These are phyloP conservation scores for Fregetta grallaria DNA, from an alignment of 2,113 vertebrate genomes.

Conservation along the genomic window DNA sequence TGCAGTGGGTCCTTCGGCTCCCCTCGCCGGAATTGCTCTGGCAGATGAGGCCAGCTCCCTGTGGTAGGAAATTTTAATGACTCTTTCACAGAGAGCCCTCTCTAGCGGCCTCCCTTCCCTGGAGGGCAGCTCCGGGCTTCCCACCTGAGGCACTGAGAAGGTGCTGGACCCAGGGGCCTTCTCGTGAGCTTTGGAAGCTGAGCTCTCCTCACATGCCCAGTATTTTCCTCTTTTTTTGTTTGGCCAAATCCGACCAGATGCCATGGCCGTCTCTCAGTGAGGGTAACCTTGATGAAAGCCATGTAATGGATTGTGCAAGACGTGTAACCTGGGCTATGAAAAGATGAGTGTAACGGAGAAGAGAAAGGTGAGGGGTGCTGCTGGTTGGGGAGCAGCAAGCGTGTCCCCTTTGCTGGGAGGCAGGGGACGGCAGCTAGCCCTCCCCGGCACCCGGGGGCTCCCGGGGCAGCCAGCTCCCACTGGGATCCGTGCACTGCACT, in stretches of 20 bases:
- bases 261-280: not conserved
- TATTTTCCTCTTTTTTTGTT: not conserved
- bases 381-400: not conserved
- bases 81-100: not conserved
- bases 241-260: not conserved
- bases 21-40: not conserved
- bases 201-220: not conserved
- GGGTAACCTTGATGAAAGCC: not conserved
- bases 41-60: not conserved
- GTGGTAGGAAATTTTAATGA: fast-evolving
- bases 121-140: not conserved
- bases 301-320: not conserved
- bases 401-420: not conserved
- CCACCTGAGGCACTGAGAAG: not conserved
- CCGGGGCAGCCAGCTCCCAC: not conserved
- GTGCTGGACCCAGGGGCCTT: not conserved
- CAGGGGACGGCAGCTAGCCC: not conserved
- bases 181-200: not conserved
- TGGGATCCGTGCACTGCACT: not conserved
- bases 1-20: fast-evolving
- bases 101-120: not conserved
- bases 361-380: not conserved
- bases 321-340: not conserved
- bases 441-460: not conserved
- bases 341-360: fast-evolving